phyloP scores from a whole-genome alignment of 2,797 vertebrate species.

The Malurus splendens region DNA sequence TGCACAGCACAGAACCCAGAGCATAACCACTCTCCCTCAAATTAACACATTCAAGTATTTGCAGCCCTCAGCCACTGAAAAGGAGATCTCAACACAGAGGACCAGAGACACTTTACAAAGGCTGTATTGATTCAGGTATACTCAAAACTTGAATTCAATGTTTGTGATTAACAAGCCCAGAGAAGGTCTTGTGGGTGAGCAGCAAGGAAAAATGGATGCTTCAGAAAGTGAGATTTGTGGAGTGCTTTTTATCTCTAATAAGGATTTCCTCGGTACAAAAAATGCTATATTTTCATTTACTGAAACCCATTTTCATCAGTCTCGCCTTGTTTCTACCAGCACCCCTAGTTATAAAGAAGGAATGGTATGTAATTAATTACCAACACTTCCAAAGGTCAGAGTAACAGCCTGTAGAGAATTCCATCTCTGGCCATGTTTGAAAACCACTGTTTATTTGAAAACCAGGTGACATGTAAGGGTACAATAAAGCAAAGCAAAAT shows the following conservation, averaged over 20 bases:
- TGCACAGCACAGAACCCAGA: background rate
- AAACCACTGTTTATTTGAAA: constrained; percentile 5
- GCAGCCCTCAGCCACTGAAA: background rate
- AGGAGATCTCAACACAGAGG: background rate
- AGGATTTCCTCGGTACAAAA: background rate
- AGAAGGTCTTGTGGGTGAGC: background rate
- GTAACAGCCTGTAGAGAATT: constrained; percentile 1
- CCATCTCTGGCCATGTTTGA: background rate
- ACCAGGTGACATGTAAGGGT: background rate
- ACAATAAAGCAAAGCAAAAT: constrained; percentile 9
- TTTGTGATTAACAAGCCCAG: background rate
- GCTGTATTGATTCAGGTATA: background rate
- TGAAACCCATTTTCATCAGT: background rate
- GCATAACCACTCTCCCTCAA: background rate
- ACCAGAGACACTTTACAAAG: background rate
- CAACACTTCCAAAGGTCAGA: constrained; percentile 25
- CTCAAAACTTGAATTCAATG: background rate
- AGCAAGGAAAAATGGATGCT: background rate
- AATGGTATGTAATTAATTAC: constrained; percentile 14
- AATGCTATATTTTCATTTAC: background rate
- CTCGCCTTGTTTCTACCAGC: background rate
- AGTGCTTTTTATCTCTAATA: background rate
- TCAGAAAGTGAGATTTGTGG: background rate
- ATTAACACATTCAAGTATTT: background rate
- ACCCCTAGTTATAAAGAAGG: background rate